Conservation (phyloP, 2,113 vertebrate species). For the Ailurus styani region DNA sequence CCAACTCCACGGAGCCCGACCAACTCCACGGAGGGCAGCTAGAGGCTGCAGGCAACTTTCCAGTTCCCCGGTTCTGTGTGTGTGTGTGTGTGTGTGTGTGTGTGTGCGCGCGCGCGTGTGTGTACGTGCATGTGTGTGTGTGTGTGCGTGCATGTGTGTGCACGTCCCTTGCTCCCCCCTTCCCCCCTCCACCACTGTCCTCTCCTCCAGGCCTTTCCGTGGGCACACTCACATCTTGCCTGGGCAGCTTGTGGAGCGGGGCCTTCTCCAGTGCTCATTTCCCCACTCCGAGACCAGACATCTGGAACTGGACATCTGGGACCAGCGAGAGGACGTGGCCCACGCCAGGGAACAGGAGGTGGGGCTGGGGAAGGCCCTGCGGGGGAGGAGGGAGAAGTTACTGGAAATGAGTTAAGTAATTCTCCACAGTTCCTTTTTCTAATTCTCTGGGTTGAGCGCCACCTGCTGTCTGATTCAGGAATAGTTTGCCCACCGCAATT, state of each 20-base stretch:
- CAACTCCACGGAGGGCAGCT: not conserved
- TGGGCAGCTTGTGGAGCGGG: not conserved
- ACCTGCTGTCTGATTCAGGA: conserved; percentile 47
- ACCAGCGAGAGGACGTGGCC: not conserved
- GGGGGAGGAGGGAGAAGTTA: conserved; percentile 43
- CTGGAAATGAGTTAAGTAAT: conserved; percentile 62
- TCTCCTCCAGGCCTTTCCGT: not conserved
- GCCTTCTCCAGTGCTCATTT: not conserved
- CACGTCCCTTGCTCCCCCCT: accelerated
- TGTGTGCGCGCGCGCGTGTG: not conserved
- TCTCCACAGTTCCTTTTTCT: not conserved
- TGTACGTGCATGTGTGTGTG: not conserved
- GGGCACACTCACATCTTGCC: conserved; percentile 56
- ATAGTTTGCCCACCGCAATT: not conserved
- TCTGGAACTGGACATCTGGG: not conserved
- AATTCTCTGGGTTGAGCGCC: not conserved
- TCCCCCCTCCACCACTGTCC: not conserved
- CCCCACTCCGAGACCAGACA: not conserved
- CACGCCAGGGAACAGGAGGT: not conserved
- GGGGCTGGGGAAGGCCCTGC: not conserved
- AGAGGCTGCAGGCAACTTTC: not conserved
- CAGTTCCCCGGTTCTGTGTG: not conserved
- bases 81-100: not conserved
- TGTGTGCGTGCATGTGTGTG: not conserved
- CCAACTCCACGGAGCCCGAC: not conserved